Base-by-base conservation (phyloP, 2,888 invertebrate species). In the Ceriagrion tenellum region DNA sequence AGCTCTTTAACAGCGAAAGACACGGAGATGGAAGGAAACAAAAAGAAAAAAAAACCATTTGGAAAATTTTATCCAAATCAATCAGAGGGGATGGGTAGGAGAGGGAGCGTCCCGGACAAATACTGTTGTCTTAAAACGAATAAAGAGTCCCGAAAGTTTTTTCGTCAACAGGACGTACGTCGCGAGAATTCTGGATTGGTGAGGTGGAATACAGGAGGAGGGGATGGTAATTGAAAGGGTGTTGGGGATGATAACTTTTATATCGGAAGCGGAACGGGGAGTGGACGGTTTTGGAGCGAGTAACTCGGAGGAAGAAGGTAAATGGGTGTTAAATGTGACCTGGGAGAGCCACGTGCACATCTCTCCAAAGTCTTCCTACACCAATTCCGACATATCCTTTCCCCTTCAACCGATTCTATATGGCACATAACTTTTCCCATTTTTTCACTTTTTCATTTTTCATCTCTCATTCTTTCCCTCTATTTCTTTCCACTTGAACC, bases 51-150 rank as follows among this genome's bases (percentile, higher is more conserved):
- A 30, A 30, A 16, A 16, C 47, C 40, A 47, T n/a, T n/a, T 20
- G 12, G n/a, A 55, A 88, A 88, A 88, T 88, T 88, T 88, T 47
- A 88, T 88, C 88, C 88, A 55, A 88, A 88, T 88, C 88, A 88
- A 88, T 88, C 88, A 88, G 55, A 20, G 69, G 59, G 56, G n/a
- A n/a, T n/a, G n/a, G n/a, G 47, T 8, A 8, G 47, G 47, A 8
- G 8, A 8, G 47, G 20, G 8, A 47, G 47, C 88, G 88, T 40
- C 16, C 47, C 55, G 35, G 55, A 47, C 26, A 88, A 88, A 88
- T 88, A 88, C 40, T 18, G 40, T 88, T 88, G 40, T 55, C 88
- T 88, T 55, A 88, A 69, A 88, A 88, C 88, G 88, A 88, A 88
- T 88, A 40, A 88, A 40, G 35, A 10, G 0, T 40, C 40, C 55